Evolutionary conservation across 1,140 invertebrate species (phyloP).

Genomic region (Trichonephila clavipes): DNA sequence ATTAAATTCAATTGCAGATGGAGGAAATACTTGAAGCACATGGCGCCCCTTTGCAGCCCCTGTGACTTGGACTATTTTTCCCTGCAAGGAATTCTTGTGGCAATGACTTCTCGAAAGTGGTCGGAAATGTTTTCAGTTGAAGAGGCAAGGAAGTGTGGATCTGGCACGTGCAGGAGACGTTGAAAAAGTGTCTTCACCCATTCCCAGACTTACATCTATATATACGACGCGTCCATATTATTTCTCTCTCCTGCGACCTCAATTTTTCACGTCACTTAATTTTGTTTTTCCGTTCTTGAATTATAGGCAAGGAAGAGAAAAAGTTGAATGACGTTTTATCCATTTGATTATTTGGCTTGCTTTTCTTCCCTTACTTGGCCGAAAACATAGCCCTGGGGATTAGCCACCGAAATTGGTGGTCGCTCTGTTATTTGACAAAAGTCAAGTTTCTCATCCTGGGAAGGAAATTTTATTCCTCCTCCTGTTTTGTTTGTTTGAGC

Average conservation of each 20-base stretch:
- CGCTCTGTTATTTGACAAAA: constrained; percentile 59
- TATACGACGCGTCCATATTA: neutral
- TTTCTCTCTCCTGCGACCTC: neutral
- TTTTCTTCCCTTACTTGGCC: neutral
- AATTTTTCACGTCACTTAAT: constrained; percentile 60
- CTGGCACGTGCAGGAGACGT: constrained; percentile 24
- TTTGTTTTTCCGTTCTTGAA: constrained; percentile 27
- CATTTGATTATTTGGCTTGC: constrained; percentile 52
- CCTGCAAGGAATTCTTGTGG: neutral
- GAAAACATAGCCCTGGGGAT: constrained; percentile 23
- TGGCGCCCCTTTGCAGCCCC: neutral
- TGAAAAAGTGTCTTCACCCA: constrained; percentile 31
- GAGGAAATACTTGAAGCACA: neutral
- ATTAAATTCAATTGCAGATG: neutral
- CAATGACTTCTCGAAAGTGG: neutral
- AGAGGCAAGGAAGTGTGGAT: constrained; percentile 26
- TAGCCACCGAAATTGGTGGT: constrained; percentile 54
- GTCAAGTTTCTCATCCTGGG: neutral
- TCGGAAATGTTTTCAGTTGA: constrained; percentile 25
- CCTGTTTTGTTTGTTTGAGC: constrained; percentile 53
- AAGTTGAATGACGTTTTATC: constrained; percentile 54
- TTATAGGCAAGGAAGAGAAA: constrained; percentile 53
- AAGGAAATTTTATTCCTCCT: constrained; percentile 30
- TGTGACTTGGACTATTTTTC: neutral
- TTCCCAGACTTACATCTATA: constrained; percentile 5